Evolutionary conservation across 92 coral and sea anemone species (phyloP).

Genomic region (Micromussa lordhowensis): DNA sequence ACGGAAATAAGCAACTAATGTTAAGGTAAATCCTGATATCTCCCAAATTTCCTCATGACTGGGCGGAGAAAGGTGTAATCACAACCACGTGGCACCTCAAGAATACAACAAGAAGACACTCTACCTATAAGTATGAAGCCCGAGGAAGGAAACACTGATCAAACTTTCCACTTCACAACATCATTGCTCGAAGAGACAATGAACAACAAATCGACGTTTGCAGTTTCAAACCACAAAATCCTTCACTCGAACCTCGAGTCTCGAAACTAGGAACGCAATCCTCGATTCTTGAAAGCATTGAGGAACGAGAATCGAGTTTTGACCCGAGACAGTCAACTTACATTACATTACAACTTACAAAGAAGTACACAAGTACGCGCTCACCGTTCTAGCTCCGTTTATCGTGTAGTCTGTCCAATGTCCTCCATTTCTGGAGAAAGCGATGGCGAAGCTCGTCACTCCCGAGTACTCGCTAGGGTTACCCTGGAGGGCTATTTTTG

Average conservation of each 20-base stretch:
- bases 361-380: background rate
- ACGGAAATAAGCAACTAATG: background rate
- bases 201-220: too few relatives aligned
- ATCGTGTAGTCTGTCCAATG: constrained; percentile 7
- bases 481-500: constrained; percentile 53
- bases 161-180: background rate
- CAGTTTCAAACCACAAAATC: background rate
- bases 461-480: constrained; percentile 21
- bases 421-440: constrained; percentile 15
- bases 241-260: background rate
- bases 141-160: background rate
- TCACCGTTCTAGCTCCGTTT: constrained; percentile 5
- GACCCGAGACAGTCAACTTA: too few relatives aligned
- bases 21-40: background rate
- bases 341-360: background rate
- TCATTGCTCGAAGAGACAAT: background rate
- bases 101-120: background rate
- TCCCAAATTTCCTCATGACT: background rate
- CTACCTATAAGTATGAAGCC: background rate
- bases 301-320: too few relatives aligned
- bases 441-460: background rate
- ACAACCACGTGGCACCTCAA: background rate
- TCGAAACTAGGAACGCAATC: background rate
- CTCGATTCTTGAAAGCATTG: too few relatives aligned
- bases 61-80: background rate